A percentile compares a stretch with the other conserved stretches of the same genome.
Conservation (phyloP, 2,888 invertebrate genomes). For the Dione juno region DNA sequence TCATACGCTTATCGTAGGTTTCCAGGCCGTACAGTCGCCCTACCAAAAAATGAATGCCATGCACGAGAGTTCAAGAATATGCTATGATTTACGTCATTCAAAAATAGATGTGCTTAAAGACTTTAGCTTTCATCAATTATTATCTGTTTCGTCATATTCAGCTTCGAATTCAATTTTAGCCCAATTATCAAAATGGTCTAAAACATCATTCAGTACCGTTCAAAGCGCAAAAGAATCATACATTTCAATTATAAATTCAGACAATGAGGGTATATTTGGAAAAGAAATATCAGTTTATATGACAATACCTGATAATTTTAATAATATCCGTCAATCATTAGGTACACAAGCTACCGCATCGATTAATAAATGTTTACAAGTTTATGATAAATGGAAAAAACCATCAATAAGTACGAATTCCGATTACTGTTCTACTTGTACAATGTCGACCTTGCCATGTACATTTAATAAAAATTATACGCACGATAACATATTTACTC, state of each 20-base stretch:
- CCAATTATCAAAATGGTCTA: slow-evolving; percentile 5
- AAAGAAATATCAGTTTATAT: slow-evolving; percentile 65
- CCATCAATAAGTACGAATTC: slow-evolving; percentile 44
- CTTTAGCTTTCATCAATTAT: slow-evolving; percentile 8
- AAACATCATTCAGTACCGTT: background rate
- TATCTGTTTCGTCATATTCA: slow-evolving; percentile 28
- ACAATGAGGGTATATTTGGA: slow-evolving; percentile 51
- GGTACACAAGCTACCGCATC: slow-evolving; percentile 77
- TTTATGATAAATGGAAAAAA: slow-evolving; percentile 39
- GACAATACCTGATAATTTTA: slow-evolving; percentile 61
- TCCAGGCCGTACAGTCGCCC: slow-evolving; percentile 61
- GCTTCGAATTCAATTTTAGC: slow-evolving; percentile 7
- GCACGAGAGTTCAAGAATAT: slow-evolving; percentile 28
- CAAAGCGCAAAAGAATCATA: slow-evolving; percentile 14
- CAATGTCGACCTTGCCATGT: slow-evolving; percentile 47
- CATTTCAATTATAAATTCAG: slow-evolving; percentile 22
- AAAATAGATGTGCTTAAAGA: slow-evolving; percentile 10
- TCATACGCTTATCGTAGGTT: slow-evolving; percentile 70
- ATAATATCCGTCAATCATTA: slow-evolving; percentile 51
- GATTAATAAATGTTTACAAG: slow-evolving; percentile 76
- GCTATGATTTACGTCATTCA: background rate
- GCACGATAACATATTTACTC: slow-evolving; percentile 48
- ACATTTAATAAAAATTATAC: slow-evolving; percentile 42
- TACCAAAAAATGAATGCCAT: slow-evolving; percentile 59
- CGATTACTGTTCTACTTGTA: slow-evolving; percentile 51